phyloP scores from a whole-genome alignment of 2,888 invertebrate species.

The Drosophila subquinaria region DNA sequence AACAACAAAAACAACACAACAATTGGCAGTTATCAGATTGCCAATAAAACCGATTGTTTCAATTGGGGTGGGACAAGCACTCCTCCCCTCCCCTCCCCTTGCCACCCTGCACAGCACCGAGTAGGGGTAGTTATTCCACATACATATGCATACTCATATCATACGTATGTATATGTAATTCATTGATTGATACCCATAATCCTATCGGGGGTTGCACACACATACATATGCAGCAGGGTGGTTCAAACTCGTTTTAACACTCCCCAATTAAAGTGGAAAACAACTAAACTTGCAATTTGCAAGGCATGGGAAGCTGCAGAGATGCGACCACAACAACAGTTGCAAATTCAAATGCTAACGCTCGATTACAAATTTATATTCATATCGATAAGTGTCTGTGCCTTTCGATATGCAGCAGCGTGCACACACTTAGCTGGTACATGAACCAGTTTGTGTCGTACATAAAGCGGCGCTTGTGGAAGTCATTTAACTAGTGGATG shows the following conservation, averaged over 20 bases:
- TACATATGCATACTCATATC: slow-evolving; percentile 2
- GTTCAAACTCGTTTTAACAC: slow-evolving; percentile 27
- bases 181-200: slow-evolving; percentile 66
- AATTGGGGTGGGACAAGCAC: slow-evolving; percentile 26
- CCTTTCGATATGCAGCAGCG: neutral
- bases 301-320: neutral
- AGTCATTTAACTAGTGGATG: no score
- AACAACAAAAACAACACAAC: slow-evolving; percentile 9
- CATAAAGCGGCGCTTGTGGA: neutral
- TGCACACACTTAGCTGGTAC: neutral
- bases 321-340: neutral
- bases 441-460: neutral
- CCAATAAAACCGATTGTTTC: slow-evolving; percentile 57
- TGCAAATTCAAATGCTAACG: neutral
- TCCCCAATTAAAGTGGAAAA: slow-evolving; percentile 13
- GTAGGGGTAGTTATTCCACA: slow-evolving; percentile 53
- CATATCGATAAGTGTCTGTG: neutral
- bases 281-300: slow-evolving; percentile 18
- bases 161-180: slow-evolving; percentile 49
- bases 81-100: neutral
- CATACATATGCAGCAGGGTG: slow-evolving; percentile 35
- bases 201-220: slow-evolving; percentile 42
- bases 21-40: slow-evolving; percentile 66
- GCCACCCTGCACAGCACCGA: slow-evolving; percentile 6
- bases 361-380: no score